A percentile compares a stretch with the other conserved stretches of the same genome.
Conservation (phyloP, 2,888 invertebrate species). For the Oeneis ivallda region DNA sequence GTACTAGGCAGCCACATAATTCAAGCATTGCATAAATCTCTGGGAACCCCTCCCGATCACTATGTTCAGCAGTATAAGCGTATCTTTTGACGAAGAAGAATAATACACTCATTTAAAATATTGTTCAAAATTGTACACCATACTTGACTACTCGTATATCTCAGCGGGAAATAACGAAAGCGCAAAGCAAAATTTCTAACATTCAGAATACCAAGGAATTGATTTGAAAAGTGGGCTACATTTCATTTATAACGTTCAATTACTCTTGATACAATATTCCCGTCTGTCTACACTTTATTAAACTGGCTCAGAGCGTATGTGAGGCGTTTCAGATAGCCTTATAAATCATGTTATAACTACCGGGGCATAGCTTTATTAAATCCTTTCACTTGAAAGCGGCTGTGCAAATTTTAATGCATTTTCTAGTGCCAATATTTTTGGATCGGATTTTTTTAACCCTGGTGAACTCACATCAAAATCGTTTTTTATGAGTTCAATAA, state of each 20-base stretch:
- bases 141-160: neutral
- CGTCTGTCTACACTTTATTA: conserved; percentile 60
- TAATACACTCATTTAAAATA: too few species aligned
- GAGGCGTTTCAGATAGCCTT: conserved; percentile 55
- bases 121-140: neutral
- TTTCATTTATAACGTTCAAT: conserved; percentile 46
- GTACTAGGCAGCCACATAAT: too few species aligned
- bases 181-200: conserved; percentile 10
- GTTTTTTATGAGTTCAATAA: neutral
- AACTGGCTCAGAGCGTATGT: conserved; percentile 49
- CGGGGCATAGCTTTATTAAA: conserved; percentile 62
- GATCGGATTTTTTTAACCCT: conserved; percentile 3
- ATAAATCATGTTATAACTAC: conserved; percentile 65
- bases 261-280: conserved; percentile 46
- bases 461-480: neutral
- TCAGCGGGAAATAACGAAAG: conserved; percentile 5
- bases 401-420: conserved; percentile 41
- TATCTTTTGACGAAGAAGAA: too few species aligned
- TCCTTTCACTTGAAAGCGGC: conserved; percentile 52
- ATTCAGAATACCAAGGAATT: conserved; percentile 15
- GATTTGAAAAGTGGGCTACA: conserved; percentile 38
- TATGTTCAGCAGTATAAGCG: too few species aligned
- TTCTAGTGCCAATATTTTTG: conserved; percentile 39
- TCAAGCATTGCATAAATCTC: too few species aligned
- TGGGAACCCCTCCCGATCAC: too few species aligned